These are phyloP conservation scores for Chironomus tepperi DNA, from an alignment of 1,140 invertebrate species.

Conservation along the genomic window DNA sequence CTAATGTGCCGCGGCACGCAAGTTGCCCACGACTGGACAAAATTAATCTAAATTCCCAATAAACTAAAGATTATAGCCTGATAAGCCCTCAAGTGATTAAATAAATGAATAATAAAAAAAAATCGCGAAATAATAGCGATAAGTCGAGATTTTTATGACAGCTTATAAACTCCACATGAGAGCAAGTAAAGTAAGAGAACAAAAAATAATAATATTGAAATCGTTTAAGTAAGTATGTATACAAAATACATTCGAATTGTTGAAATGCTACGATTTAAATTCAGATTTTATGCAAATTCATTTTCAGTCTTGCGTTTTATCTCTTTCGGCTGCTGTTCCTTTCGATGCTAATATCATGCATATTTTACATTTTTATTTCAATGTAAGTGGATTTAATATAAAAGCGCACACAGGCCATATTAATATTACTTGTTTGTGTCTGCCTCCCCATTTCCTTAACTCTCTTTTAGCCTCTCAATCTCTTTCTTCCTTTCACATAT, in stretches of 20 bases:
- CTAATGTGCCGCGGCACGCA: no score
- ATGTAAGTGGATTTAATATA: background rate
- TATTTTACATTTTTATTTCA: slow-evolving; percentile 9
- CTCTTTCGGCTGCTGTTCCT: background rate
- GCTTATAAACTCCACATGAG: background rate
- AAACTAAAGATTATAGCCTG: background rate
- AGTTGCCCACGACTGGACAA: no score
- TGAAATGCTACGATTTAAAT: slow-evolving; percentile 11
- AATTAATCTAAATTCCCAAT: background rate
- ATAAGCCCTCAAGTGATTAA: background rate
- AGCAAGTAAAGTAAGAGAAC: background rate
- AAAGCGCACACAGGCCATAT: background rate
- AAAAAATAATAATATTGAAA: background rate
- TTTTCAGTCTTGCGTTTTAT: background rate
- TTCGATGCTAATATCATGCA: background rate
- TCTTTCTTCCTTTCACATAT: slow-evolving; percentile 1
- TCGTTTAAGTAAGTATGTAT: background rate
- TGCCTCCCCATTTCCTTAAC: background rate
- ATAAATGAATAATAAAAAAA: slow-evolving; percentile 1
- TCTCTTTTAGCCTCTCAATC: no score
- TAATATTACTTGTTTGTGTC: background rate
- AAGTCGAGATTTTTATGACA: slow-evolving; percentile 5
- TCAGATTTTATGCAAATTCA: background rate
- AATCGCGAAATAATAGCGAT: background rate
- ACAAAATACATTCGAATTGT: background rate